phyloP scores from a whole-genome alignment of 2,797 vertebrate genomes.

The Sebastes steindachneri region DNA sequence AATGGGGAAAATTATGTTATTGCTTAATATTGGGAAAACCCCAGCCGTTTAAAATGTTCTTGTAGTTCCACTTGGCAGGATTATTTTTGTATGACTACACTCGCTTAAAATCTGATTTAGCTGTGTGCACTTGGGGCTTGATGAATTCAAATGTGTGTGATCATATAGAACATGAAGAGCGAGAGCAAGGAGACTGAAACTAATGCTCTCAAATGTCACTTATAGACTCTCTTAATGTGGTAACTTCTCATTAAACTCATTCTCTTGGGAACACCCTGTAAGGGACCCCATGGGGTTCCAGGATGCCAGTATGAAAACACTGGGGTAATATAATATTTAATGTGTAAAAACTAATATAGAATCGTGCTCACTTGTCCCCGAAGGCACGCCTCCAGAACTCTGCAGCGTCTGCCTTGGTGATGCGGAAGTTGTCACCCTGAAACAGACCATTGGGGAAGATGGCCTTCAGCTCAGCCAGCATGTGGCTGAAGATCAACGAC shows the following conservation, averaged over 20 bases:
- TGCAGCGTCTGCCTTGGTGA: slow-evolving; percentile 98
- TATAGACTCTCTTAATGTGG: background rate
- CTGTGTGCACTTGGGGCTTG: background rate
- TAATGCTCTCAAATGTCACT: background rate
- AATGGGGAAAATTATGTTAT: background rate
- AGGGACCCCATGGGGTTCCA: background rate
- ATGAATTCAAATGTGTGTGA: background rate
- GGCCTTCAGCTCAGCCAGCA: slow-evolving; percentile 98
- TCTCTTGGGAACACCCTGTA: background rate
- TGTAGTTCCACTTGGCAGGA: background rate
- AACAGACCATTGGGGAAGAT: slow-evolving; percentile 96
- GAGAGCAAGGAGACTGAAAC: background rate
- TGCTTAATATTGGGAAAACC: background rate
- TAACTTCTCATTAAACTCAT: background rate
- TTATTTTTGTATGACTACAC: background rate
- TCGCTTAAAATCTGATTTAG: background rate
- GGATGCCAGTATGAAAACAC: background rate
- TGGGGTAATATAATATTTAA: background rate
- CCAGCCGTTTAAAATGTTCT: background rate
- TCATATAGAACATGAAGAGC: background rate
- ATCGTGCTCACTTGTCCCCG: slow-evolving; percentile 92
- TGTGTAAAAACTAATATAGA: background rate
- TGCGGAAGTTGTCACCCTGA: slow-evolving; percentile 96
- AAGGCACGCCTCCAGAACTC: slow-evolving; percentile 98
- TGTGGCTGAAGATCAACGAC: slow-evolving; percentile 98